Percentiles rank a stretch among this genome's conserved stretches.
Conservation (phyloP, 2,888 invertebrate species). For the Ophioninae sp. region DNA sequence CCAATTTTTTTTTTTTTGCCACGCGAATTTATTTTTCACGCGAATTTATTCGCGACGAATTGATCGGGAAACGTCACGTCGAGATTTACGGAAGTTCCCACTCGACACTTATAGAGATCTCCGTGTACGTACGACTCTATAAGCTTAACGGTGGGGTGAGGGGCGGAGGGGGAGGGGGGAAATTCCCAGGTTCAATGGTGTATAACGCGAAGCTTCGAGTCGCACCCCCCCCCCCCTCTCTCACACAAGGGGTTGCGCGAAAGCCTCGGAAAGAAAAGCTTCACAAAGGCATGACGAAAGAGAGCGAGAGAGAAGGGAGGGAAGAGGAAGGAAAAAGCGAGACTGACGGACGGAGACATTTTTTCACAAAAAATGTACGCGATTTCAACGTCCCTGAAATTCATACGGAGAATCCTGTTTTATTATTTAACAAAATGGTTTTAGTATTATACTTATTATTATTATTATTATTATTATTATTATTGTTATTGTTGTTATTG, state of each 20-base stretch:
- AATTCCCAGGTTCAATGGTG: conserved; percentile 40
- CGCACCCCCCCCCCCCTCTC: conserved; percentile 34
- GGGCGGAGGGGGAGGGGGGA: conserved; percentile 11
- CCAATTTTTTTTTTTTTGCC: neutral
- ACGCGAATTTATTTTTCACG: neutral
- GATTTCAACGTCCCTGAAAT: conserved; percentile 72
- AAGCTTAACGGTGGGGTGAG: neutral
- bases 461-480: conserved; percentile 18
- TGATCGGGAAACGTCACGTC: neutral
- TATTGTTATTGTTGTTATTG: conserved; percentile 18
- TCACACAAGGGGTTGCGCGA: conserved; percentile 44
- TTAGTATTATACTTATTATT: too few species aligned
- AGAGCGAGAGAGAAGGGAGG: conserved; percentile 41
- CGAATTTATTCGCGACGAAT: neutral
- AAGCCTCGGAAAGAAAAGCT: conserved; percentile 37
- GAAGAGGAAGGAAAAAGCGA: conserved; percentile 56
- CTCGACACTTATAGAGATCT: neutral
- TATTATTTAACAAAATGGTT: too few species aligned
- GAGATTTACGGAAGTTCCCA: neutral
- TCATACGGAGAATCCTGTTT: conserved; percentile 65
- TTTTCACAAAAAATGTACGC: conserved; percentile 39
- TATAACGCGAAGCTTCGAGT: conserved; percentile 46
- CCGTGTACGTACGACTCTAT: conserved; percentile 6
- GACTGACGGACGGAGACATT: conserved; percentile 37
- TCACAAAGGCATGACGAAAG: conserved; percentile 43